phyloP scores from a whole-genome alignment of 2,113 vertebrate species.

The Grammomys dolichurus region DNA sequence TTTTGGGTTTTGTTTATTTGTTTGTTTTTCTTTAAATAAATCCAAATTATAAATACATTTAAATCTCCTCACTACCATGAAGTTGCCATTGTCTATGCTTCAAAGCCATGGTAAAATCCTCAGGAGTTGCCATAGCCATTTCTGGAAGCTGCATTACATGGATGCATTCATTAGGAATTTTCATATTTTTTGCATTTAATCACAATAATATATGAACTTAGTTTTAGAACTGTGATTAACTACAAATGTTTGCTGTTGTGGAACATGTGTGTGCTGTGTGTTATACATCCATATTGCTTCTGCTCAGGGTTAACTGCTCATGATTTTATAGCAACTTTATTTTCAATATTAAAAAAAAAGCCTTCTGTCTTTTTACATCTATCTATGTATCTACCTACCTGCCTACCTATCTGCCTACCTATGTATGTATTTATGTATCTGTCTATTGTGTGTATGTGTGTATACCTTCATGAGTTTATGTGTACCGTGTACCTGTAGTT shows the following conservation, averaged over 20 bases:
- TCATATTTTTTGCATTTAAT: conserved; percentile 49
- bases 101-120: neutral
- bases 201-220: neutral
- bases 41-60: conserved; percentile 13
- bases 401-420: neutral
- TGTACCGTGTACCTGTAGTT: neutral
- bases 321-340: neutral
- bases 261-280: neutral
- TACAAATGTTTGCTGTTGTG: neutral
- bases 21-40: neutral
- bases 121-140: neutral
- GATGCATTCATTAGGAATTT: neutral
- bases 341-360: neutral
- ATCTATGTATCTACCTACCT: neutral
- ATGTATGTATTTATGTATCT: neutral
- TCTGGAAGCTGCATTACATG: conserved; percentile 3
- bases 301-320: neutral
- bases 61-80: neutral
- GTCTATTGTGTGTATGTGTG: neutral
- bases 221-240: neutral
- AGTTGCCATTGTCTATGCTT: neutral
- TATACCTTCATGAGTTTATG: neutral
- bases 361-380: neutral
- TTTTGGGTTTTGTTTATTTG: neutral
- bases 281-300: neutral